Base-by-base conservation (phyloP, 2,113 vertebrate genomes). In the Anoplopoma fimbria region DNA sequence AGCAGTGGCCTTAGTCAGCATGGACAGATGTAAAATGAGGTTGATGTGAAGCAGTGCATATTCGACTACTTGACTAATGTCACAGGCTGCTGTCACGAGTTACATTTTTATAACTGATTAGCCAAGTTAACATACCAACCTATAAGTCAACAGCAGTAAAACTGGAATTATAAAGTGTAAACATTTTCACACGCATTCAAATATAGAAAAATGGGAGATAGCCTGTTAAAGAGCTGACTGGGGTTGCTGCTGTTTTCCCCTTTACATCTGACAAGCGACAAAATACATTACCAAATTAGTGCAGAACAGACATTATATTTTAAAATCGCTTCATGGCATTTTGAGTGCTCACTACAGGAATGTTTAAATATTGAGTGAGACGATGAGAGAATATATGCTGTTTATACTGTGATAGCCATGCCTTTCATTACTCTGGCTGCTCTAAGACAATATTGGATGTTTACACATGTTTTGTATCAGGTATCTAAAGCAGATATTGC, bases 61-160 rank as follows among this genome's bases (percentile, higher is more conserved):
- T 82, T 69, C 83, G 75, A 75, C 75, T 72, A 72, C 40, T 51
- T 27, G 51, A 51, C 74, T 74, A 57, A 73, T 69, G 80, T 77
- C 61, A 57, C 62, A 53, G 75, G 25, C 67, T 63, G 77, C 71
- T 19, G 55, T 62, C 60, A 71, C 63, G 36, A 38, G 64, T 13
- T 47, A n/a, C 8, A 33, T 33, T 77, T 64, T 57, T 62, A 73
- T 53, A 69, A 79, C 61, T 17, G 14, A 67, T 61, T 57, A 1
- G 53, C n/a, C 12, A 14, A 57, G n/a, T 55, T 25, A 51, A 23
- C 49, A 9, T 21, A 9, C 2, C 49, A 9, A 36, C 36, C 36
- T 36, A 36, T 23, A 51, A 23, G 49, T 68, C 45, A 49, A 29
- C 42, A 51, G 49, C 62, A 25, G 62, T 63, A 57, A 51, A 85